Conservation (phyloP, 1,140 invertebrate species). For the Bombus ignitus region DNA sequence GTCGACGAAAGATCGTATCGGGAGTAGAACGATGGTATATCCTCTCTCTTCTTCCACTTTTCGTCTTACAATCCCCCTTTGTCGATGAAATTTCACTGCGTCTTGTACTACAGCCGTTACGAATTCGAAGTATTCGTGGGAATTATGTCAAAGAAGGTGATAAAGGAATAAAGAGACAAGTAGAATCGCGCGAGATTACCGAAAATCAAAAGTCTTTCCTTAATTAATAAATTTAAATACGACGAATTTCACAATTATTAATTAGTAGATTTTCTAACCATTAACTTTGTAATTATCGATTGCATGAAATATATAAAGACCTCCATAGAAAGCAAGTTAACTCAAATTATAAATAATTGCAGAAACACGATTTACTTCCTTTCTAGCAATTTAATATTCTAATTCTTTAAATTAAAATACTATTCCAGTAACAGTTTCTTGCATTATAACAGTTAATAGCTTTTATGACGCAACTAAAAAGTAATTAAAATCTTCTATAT, state of each 20-base stretch:
- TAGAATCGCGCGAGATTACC: not conserved
- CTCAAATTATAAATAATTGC: too few species aligned
- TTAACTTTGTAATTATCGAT: not conserved
- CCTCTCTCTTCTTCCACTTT: not conserved
- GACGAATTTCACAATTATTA: not conserved
- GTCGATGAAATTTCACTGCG: not conserved
- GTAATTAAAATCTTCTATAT: too few species aligned
- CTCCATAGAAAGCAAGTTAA: too few species aligned
- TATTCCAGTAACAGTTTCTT: too few species aligned
- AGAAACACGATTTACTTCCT: too few species aligned
- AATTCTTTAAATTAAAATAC: too few species aligned
- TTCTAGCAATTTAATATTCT: too few species aligned
- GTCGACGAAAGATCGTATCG: conserved; percentile 24
- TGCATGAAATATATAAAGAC: too few species aligned
- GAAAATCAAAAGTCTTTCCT: too few species aligned
- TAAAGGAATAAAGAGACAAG: not conserved
- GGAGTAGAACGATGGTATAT: not conserved
- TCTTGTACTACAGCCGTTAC: not conserved
- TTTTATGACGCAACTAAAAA: too few species aligned
- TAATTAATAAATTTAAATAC: too few species aligned
- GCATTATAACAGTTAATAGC: too few species aligned
- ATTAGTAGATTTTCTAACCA: not conserved
- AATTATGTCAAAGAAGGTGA: not conserved
- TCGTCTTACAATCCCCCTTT: not conserved
- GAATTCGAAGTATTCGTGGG: not conserved